Evolutionary conservation across 1,140 invertebrate species (phyloP).

Genomic region (Mamestra configurata): DNA sequence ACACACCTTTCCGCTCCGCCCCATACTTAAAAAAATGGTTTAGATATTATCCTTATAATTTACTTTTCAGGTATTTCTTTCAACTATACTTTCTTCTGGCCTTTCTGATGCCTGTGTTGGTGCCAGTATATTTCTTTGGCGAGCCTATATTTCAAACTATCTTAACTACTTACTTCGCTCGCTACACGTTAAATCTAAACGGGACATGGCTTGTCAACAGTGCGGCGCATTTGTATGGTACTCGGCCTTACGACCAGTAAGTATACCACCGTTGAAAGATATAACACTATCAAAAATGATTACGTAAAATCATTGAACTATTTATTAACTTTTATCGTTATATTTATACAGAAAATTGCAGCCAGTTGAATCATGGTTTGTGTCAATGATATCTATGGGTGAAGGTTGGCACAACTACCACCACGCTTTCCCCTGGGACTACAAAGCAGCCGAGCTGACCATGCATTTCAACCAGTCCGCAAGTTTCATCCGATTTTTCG

Average conservation of each 20-base stretch:
- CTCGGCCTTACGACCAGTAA: conserved; percentile 85
- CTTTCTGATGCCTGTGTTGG: conserved; percentile 91
- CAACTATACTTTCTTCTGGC: conserved; percentile 90
- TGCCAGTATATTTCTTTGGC: conserved; percentile 90
- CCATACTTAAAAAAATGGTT: too few relatives aligned
- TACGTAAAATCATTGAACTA: neutral
- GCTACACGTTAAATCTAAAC: conserved; percentile 92
- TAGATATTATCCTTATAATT: neutral
- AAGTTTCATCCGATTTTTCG: conserved; percentile 85
- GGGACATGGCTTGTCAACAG: conserved; percentile 97
- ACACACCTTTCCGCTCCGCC: too few relatives aligned
- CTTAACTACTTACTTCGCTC: conserved; percentile 89
- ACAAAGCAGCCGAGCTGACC: conserved; percentile 89
- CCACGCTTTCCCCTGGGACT: conserved; percentile 93
- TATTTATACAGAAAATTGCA: conserved; percentile 87
- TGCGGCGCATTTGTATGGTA: conserved; percentile 83
- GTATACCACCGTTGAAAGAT: conserved; percentile 45
- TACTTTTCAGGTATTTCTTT: conserved; percentile 91
- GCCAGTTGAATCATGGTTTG: conserved; percentile 88
- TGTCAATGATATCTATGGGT: conserved; percentile 87
- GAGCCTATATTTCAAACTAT: conserved; percentile 89
- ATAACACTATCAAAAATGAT: neutral
- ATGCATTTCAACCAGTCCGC: conserved; percentile 85
- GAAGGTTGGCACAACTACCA: conserved; percentile 95
- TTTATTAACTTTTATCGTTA: neutral